Base-by-base conservation (phyloP, 1,140 invertebrate species). In the Paraescarpia echinospica region DNA sequence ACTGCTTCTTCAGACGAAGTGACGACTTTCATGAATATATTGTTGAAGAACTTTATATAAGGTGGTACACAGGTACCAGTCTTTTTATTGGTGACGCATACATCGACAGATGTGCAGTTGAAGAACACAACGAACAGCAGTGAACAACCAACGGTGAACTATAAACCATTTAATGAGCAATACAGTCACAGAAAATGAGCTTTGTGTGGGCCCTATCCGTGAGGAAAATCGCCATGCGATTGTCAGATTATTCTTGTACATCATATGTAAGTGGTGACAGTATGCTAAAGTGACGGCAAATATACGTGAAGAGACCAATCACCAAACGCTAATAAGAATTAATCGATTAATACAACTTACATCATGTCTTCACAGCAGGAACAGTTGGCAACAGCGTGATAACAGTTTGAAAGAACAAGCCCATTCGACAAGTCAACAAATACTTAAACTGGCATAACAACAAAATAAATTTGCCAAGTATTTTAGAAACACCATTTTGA, bases 161-260 rank as follows among this genome's bases (percentile, higher is more conserved):
- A 77, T 77, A 77, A 77, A 77, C n/a, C 59, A 77, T 77, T 77
- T 77, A 77, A 77, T 77, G 59, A 77, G 59, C 59, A 77, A 77
- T 77, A 18, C 59, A 77, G 59, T 77, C 27, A 77, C 59, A 31
- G 59, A 77, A 77, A 22, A 77, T 77, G 22, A 14, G 59, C 59
- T 18, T 2, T 31, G 59, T 77, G 22, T 12, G 41, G 41, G 41
- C 41, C 41, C 41, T 77, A 77, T 31, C 22, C 0, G 8, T 77
- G 22, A 18, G 9, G 22, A 27, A 77, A 77, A 77, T 77, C 59
- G 59, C 59, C 59, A 77, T 77, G 59, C 59, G 59, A 77, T 2
- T 77, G 59, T 77, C 59, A 77, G 59, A 27, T 77, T 77, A 27
- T 18, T 77, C 27, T 77, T 77, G 18, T 18, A 77, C 59, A 77